Evolutionary conservation across 1,140 invertebrate genomes (phyloP), one percentile per base, ranked within the genome.

Genomic region (Aphidius gifuensis): DNA sequence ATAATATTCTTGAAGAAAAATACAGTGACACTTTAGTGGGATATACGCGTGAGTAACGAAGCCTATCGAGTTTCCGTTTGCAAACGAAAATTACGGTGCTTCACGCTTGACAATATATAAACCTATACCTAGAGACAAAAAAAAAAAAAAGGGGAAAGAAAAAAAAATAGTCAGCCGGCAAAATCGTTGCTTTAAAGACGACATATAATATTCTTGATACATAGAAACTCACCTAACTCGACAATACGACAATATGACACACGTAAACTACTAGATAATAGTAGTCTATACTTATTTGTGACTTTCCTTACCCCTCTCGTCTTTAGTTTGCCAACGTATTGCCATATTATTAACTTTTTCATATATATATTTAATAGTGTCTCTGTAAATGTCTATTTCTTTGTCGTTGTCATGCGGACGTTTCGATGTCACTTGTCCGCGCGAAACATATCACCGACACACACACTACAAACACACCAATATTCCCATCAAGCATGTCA

Each of bases 31-130:
- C 23, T 32, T 32, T 32, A 32, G 23, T 32, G 23, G 23, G 11
- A 60, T 44, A 44, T 60, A 60, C 48, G 50, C 50, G 48, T 60
- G 50, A 51, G 50, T 60, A 60, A 47, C 50, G 48, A 60, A 60
- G 58, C 58, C 58, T 51, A 60, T 60, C 58, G 58, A 51, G 50
- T 60, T 51, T 60, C 48, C 40, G 48, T 48, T 53, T 38, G 43
- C 39, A 60, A 60, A 39, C 39, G 23, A 44, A 60, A 60, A 60
- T 60, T 60, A 60, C 21, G 58, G 43, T 50, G 49, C 16, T 58
- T 48, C 57, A 58, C 46, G 57, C 57, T 58, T 11, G 45, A 58
- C 32, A 53, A 23, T 21, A 45, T 58, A 58, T 49, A 11, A 8
- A 7, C 9, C 43, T 11, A 44, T 44, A 44, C 0, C 23, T 32